Evolutionary conservation across 2,113 vertebrate genomes (phyloP).

Genomic region (Crotalus helleri): DNA sequence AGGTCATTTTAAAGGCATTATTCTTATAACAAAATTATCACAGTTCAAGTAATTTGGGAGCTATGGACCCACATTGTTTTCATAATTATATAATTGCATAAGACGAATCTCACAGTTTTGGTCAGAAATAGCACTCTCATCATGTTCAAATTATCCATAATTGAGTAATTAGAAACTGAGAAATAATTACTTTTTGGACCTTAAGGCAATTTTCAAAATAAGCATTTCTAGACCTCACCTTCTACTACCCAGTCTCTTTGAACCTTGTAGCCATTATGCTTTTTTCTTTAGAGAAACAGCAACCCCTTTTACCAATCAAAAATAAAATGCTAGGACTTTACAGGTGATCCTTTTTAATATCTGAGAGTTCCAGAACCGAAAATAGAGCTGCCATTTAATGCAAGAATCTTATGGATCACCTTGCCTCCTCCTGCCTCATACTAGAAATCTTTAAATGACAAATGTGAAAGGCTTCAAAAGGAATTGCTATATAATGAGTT

Average conservation of each 20-base stretch:
- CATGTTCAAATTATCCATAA: slow-evolving; percentile 5
- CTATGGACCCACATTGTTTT: background rate
- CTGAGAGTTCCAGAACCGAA: background rate
- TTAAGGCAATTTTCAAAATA: slow-evolving; percentile 17
- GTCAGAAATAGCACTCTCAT: slow-evolving; percentile 13
- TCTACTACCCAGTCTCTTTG: background rate
- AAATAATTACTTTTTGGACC: slow-evolving; percentile 24
- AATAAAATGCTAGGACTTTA: background rate
- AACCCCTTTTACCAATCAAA: background rate
- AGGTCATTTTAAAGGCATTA: background rate
- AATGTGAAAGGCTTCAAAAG: background rate
- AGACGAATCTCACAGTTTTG: background rate
- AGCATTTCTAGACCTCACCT: background rate
- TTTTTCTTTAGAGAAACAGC: background rate
- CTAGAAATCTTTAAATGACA: background rate
- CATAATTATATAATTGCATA: background rate
- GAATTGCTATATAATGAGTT: background rate
- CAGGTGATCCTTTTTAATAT: background rate
- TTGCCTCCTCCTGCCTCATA: background rate
- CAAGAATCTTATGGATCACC: background rate
- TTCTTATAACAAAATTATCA: background rate
- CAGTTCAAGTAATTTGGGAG: background rate
- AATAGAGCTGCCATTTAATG: background rate
- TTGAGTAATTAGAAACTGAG: slow-evolving; percentile 6
- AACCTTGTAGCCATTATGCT: background rate